phyloP scores from a whole-genome alignment of 2,888 invertebrate species.

The Phorcus lineatus region DNA sequence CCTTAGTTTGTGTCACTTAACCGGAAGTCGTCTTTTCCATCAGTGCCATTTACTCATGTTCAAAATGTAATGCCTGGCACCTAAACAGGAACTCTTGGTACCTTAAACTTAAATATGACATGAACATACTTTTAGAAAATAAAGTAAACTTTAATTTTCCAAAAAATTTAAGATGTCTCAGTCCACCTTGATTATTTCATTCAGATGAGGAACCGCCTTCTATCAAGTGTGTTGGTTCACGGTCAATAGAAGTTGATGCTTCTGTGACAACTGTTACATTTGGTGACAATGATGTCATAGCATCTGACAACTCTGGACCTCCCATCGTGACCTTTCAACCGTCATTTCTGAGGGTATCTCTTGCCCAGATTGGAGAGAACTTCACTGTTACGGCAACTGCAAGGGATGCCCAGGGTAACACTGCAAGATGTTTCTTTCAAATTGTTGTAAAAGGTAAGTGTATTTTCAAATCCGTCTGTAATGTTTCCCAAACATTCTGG shows the following conservation, averaged over 20 bases:
- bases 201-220: slow-evolving; percentile 29
- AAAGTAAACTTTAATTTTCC: too few species aligned
- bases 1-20: too few species aligned
- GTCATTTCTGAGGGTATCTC: slow-evolving; percentile 10
- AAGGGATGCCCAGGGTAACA: slow-evolving; percentile 26
- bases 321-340: slow-evolving; percentile 15
- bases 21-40: too few species aligned
- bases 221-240: slow-evolving; percentile 25
- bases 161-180: too few species aligned
- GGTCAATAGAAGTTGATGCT: not conserved
- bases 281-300: slow-evolving; percentile 1
- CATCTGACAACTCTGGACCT: not conserved
- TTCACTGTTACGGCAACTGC: slow-evolving; percentile 21
- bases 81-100: too few species aligned
- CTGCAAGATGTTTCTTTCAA: slow-evolving; percentile 27
- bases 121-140: too few species aligned
- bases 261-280: slow-evolving; percentile 6
- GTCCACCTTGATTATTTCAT: too few species aligned
- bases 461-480: not conserved
- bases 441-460: slow-evolving; percentile 21
- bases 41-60: too few species aligned
- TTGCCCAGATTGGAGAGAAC: not conserved
- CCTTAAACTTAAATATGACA: too few species aligned
- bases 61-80: too few species aligned
- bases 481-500: not conserved